These are phyloP conservation scores for Sympetrum striolatum DNA, from an alignment of 2,888 invertebrate species.

Conservation along the genomic window DNA sequence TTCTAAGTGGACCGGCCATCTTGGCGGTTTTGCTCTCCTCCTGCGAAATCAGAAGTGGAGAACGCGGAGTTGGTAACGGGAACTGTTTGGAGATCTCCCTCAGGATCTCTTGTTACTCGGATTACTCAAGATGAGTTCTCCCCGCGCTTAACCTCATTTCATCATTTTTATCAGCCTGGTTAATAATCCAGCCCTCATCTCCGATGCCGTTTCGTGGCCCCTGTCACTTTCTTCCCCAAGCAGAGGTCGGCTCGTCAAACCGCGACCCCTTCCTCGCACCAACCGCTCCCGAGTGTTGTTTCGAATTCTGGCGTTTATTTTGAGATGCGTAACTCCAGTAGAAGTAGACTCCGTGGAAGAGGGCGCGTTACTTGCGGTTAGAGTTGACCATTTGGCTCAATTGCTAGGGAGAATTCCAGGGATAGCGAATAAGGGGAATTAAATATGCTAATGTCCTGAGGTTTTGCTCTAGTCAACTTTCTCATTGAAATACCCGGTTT, in stretches of 20 bases:
- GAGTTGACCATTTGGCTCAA: not conserved
- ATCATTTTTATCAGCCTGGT: not conserved
- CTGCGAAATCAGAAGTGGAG: too few relatives aligned
- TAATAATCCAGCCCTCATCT: not conserved
- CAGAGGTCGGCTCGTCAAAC: not conserved
- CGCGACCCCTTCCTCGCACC: not conserved
- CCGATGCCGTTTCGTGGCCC: not conserved
- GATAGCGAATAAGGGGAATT: not conserved
- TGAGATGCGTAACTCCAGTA: not conserved
- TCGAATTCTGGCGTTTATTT: not conserved
- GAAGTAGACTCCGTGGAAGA: not conserved
- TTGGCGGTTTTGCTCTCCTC: too few relatives aligned
- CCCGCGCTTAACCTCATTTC: not conserved
- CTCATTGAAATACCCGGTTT: too few relatives aligned
- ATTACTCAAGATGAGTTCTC: not conserved
- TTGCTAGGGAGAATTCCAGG: not conserved
- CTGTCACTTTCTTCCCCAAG: not conserved
- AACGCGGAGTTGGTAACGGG: not conserved
- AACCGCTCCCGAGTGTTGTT: not conserved
- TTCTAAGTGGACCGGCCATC: too few relatives aligned
- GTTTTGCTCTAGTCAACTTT: too few relatives aligned
- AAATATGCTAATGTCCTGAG: too few relatives aligned
- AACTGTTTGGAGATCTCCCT: not conserved
- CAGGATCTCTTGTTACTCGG: not conserved
- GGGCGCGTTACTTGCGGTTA: not conserved